A percentile compares a stretch with the other conserved stretches of the same genome.
phyloP scores from a whole-genome alignment of 2,888 invertebrate species.

The Tanaodytes sp. region DNA sequence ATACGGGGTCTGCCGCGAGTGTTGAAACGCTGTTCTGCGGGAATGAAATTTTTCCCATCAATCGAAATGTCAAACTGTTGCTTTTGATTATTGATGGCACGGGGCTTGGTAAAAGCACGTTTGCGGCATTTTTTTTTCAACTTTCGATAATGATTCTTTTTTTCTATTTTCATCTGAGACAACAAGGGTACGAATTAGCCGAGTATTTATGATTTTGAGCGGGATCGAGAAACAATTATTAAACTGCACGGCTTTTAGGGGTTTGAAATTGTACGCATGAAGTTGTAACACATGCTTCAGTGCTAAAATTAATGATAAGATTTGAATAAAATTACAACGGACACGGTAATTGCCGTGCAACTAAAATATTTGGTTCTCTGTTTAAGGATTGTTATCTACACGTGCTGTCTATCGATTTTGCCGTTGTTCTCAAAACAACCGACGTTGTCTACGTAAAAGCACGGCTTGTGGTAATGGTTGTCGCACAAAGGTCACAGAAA shows the following conservation, averaged over 20 bases:
- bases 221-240: constrained; percentile 34
- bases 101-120: no score
- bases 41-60: constrained; percentile 21
- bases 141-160: no score
- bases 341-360: constrained; percentile 37
- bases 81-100: constrained; percentile 19
- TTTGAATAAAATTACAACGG: constrained; percentile 38
- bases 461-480: constrained; percentile 41
- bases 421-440: constrained; percentile 63
- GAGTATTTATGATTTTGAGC: constrained; percentile 8
- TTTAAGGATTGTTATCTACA: constrained; percentile 71
- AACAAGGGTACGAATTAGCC: no score
- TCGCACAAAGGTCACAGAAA: constrained; percentile 30
- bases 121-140: no score
- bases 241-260: neutral
- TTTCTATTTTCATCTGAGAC: no score
- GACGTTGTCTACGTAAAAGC: constrained; percentile 28
- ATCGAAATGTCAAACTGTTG: constrained; percentile 24
- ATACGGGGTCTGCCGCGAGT: constrained; percentile 12
- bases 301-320: constrained; percentile 30
- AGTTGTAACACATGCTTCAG: constrained; percentile 31
- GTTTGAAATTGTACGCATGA: constrained; percentile 11
- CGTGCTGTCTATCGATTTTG: constrained; percentile 72
- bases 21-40: constrained; percentile 18
- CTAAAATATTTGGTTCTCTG: constrained; percentile 36